Evolutionary conservation across 2,113 vertebrate species (phyloP).

Genomic region (Leucosticte australis): DNA sequence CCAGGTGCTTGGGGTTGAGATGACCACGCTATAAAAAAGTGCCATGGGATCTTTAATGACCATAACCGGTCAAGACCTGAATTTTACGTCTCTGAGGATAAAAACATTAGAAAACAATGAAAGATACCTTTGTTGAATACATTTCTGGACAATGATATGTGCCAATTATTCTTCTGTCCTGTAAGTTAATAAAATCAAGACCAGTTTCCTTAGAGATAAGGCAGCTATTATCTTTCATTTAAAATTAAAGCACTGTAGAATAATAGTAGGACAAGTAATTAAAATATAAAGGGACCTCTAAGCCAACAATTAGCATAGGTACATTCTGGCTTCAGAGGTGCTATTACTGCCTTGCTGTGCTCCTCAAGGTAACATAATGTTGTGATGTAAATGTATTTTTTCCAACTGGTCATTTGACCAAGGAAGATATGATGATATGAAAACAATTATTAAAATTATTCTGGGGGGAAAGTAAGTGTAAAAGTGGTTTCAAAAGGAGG

Average conservation of each 20-base stretch:
- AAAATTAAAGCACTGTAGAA: slow-evolving; percentile 66
- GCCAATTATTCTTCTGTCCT: slow-evolving; percentile 78
- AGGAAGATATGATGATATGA: slow-evolving; percentile 65
- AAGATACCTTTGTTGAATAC: slow-evolving; percentile 77
- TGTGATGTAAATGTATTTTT: slow-evolving; percentile 57
- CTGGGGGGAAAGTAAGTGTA: slow-evolving; percentile 28
- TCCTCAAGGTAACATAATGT: slow-evolving; percentile 55
- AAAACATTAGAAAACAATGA: slow-evolving; percentile 71
- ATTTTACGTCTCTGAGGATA: slow-evolving; percentile 60
- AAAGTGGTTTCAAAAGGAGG: slow-evolving; percentile 57
- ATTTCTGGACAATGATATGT: slow-evolving; percentile 78
- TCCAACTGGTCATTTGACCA: slow-evolving; percentile 57
- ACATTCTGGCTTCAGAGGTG: slow-evolving; percentile 49
- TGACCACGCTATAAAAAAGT: slow-evolving; percentile 51
- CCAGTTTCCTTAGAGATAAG: slow-evolving; percentile 75
- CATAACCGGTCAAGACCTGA: slow-evolving; percentile 23
- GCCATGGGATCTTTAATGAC: slow-evolving; percentile 69
- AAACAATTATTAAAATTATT: slow-evolving; percentile 60
- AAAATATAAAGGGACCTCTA: slow-evolving; percentile 53
- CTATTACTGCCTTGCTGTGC: slow-evolving; percentile 65
- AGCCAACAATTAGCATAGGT: slow-evolving; percentile 45
- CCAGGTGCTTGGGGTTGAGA: slow-evolving; percentile 29
- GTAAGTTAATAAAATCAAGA: slow-evolving; percentile 77
- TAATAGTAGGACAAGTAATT: slow-evolving; percentile 56
- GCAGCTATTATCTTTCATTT: slow-evolving; percentile 70